These are phyloP conservation scores for Salmo trutta DNA, from an alignment of 2,797 vertebrate genomes.

Conservation along the genomic window DNA sequence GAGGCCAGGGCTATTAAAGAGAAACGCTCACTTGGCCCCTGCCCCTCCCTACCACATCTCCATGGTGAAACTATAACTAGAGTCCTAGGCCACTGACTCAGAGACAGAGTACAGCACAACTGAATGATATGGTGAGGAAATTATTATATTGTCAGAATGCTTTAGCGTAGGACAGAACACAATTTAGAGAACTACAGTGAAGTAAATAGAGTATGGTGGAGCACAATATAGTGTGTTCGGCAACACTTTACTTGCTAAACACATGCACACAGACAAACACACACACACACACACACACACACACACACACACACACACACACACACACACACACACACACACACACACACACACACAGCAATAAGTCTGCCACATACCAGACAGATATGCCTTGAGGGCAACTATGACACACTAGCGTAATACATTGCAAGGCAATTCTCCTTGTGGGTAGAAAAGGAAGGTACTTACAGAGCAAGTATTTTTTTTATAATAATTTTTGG, in stretches of 20 bases:
- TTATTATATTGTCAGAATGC: background rate
- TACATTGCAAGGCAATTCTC: constrained; percentile 57
- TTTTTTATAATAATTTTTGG: constrained; percentile 54
- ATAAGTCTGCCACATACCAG: constrained; percentile 51
- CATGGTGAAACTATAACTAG: constrained; percentile 51
- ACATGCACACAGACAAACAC: constrained; percentile 15
- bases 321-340: background rate
- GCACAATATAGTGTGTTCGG: background rate
- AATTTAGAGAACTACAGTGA: constrained; percentile 21
- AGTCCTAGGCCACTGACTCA: background rate
- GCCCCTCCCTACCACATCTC: constrained; percentile 36
- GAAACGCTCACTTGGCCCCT: constrained; percentile 35
- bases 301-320: background rate
- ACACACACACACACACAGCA: background rate
- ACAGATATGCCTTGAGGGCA: constrained; percentile 47
- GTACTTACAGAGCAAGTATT: constrained; percentile 60
- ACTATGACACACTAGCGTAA: constrained; percentile 55
- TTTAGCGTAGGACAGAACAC: background rate
- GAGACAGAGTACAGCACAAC: background rate
- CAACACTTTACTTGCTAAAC: background rate
- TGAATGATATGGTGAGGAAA: background rate
- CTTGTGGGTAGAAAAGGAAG: constrained; percentile 37
- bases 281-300: constrained; percentile 19
- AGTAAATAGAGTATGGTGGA: background rate
- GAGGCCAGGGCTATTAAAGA: constrained; percentile 71